Evolutionary conservation across 2,888 invertebrate genomes (phyloP).

Genomic region (Urechis unicinctus): DNA sequence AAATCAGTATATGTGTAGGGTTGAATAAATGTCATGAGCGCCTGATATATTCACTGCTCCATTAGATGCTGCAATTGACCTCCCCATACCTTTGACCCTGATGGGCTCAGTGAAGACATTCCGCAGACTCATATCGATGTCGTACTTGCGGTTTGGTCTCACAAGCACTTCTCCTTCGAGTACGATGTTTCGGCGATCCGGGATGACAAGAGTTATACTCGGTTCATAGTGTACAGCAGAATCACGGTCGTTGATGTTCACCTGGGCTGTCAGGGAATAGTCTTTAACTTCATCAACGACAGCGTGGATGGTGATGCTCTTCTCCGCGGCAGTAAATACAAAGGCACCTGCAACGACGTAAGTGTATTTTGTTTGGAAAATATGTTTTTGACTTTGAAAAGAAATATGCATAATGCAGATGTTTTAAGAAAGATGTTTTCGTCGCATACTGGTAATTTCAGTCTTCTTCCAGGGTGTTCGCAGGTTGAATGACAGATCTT

Average conservation of each 20-base stretch:
- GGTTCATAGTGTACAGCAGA: slow-evolving; percentile 23
- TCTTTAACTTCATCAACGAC: slow-evolving; percentile 24
- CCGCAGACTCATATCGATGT: slow-evolving; percentile 8
- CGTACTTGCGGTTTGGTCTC: slow-evolving; percentile 7
- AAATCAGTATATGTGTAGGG: too few relatives aligned
- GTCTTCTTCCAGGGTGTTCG: slow-evolving; percentile 22
- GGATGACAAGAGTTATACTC: slow-evolving; percentile 10
- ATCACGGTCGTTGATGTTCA: slow-evolving; percentile 23
- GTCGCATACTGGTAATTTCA: slow-evolving; percentile 7
- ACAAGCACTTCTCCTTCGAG: slow-evolving; percentile 10
- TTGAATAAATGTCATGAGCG: too few relatives aligned
- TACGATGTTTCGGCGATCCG: slow-evolving; percentile 3
- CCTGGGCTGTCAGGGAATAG: slow-evolving; percentile 28
- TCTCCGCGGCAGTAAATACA: slow-evolving; percentile 18
- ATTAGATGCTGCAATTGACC: not conserved
- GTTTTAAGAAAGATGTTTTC: not conserved
- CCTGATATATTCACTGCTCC: too few relatives aligned
- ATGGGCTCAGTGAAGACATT: slow-evolving; percentile 14
- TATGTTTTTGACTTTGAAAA: too few relatives aligned
- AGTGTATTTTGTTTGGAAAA: too few relatives aligned
- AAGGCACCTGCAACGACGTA: slow-evolving; percentile 20
- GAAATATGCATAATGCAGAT: not conserved
- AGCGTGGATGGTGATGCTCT: slow-evolving; percentile 25
- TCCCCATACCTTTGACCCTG: slow-evolving; percentile 4
- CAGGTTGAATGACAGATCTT: slow-evolving; percentile 9